These are phyloP conservation scores for Siniperca undulata DNA, from an alignment of 2,797 vertebrate species.

Conservation along the genomic window DNA sequence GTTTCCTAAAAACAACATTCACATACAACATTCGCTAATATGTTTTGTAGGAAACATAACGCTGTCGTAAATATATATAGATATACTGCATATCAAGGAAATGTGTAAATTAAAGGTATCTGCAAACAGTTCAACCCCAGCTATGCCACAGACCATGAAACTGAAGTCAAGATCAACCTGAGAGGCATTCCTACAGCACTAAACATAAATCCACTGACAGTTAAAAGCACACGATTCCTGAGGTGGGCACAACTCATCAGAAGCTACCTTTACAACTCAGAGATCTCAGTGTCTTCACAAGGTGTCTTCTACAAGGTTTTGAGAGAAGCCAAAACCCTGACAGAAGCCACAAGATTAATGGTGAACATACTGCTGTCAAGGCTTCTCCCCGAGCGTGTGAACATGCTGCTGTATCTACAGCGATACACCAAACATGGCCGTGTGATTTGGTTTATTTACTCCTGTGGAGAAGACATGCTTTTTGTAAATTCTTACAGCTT, in stretches of 20 bases:
- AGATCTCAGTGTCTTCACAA: background rate
- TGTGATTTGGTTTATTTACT: background rate
- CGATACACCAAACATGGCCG: background rate
- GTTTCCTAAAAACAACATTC: background rate
- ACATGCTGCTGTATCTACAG: background rate
- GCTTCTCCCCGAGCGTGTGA: background rate
- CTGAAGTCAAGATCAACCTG: background rate
- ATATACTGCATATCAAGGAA: no score
- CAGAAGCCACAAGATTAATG: conserved; percentile 12
- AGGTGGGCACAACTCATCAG: background rate
- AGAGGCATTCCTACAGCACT: background rate
- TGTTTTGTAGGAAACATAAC: no score
- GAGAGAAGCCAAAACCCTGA: background rate
- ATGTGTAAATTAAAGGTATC: background rate
- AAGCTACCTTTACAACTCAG: background rate
- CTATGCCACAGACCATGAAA: background rate
- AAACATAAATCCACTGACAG: background rate
- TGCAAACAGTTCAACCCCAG: background rate
- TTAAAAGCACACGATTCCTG: background rate
- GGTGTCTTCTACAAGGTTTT: background rate
- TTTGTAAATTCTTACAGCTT: background rate
- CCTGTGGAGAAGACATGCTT: background rate
- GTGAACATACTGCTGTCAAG: background rate
- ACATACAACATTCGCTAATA: background rate
- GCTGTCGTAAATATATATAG: no score